phyloP scores from a whole-genome alignment of 2,888 invertebrate genomes.

The Scrobipalpa atriplicella region DNA sequence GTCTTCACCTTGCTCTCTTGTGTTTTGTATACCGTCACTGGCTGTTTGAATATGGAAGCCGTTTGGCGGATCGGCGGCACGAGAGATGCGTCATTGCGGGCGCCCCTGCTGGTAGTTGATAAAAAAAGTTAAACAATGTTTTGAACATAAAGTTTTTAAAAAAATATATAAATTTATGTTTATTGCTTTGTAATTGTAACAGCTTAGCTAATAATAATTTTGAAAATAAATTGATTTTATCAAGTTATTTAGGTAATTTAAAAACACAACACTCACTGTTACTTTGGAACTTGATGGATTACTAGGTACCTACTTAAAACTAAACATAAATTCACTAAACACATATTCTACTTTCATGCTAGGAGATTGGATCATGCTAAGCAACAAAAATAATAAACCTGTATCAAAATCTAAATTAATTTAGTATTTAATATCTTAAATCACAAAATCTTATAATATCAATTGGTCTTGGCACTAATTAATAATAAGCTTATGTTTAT shows the following conservation, averaged over 20 bases:
- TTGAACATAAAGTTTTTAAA: no score
- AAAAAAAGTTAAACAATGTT: not conserved
- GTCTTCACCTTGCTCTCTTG: slow-evolving; percentile 95
- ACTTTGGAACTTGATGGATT: not conserved
- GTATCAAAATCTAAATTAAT: not conserved
- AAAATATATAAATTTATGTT: no score
- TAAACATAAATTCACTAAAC: slow-evolving; percentile 7
- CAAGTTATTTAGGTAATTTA: not conserved
- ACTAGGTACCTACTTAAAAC: not conserved
- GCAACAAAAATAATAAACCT: not conserved
- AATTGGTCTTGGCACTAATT: no score
- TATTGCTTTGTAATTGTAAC: no score
- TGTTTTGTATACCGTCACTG: slow-evolving; percentile 97
- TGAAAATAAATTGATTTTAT: not conserved
- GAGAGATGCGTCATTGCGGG: slow-evolving; percentile 93
- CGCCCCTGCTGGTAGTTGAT: slow-evolving; percentile 78
- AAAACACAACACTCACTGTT: slow-evolving; percentile 17
- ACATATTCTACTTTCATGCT: slow-evolving; percentile 18
- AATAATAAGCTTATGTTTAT: no score
- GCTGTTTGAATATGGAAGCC: slow-evolving; percentile 99
- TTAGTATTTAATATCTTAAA: not conserved
- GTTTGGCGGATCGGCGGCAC: slow-evolving; percentile 98
- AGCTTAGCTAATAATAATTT: not conserved
- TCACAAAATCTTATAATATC: no score
- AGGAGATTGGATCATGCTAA: slow-evolving; percentile 14